Evolutionary conservation across 1,140 invertebrate species (phyloP), one percentile per base, ranked within the genome.

Genomic region (Pseudoatta argentina): DNA sequence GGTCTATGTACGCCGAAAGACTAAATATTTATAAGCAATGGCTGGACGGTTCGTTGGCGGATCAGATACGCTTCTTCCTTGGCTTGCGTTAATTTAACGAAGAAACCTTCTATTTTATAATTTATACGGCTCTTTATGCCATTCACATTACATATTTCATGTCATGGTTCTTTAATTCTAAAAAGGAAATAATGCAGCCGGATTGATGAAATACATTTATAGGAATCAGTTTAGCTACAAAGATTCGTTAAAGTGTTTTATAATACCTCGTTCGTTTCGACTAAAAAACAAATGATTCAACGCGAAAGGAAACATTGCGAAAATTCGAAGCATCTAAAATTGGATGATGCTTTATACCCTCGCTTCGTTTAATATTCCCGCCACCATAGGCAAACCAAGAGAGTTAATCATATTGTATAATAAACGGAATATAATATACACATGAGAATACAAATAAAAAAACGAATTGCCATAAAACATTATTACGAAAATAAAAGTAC

Each of bases 301-400:
- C 69, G 24, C 48, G 63, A 75, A 21, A 18, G n/a, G 51, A 53
- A 27, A 57, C 30, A 63, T 21, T 63, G 57, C 21, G 59, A 51
- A 53, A 75, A 61, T 69, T 21, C 27, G 55, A 24, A 24, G 24
- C 3, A 55, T 34, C 66, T 59, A 83, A 59, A 75, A 61, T 73
- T 73, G 39, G 55, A 61, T 48, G 39, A 34, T 16, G 55, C 39
- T 51, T 63, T 48, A 24, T 24, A 61, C 44, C n/a, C 39, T 73
- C 55, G 67, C 57, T 73, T 3, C 39, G 69, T 83, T 83, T 24
- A 61, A 24, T 63, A 57, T 6, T 81, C 67, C 77, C 89, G 89
- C n/a, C 88, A 90, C 82, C 88, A 86, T 53, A 86, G 69, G 59
- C 76, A 89, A 73, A 75, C 57, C 72, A 88, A 89, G 48, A 87